Evolutionary conservation across 2,888 invertebrate species (phyloP).

Genomic region (Andrena flavipes): DNA sequence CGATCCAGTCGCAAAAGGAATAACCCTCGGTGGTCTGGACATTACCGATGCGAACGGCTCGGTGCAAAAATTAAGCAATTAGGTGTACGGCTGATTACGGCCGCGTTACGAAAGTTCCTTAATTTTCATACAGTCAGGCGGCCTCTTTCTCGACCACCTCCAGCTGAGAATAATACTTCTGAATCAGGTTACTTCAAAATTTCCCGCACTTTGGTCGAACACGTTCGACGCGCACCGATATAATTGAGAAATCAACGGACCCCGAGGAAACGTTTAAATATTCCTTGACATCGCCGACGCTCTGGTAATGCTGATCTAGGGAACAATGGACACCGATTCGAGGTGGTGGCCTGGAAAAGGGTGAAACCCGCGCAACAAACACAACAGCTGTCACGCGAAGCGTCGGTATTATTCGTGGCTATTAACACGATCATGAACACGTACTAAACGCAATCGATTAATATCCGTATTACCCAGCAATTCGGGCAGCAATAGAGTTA

Average conservation of each 20-base stretch:
- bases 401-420: conserved; percentile 12
- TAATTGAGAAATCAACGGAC: not conserved
- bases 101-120: conserved; percentile 29
- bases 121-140: conserved; percentile 8
- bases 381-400: conserved; percentile 13
- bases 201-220: not conserved
- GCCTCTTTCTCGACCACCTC: not conserved
- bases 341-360: not conserved
- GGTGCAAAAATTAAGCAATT: conserved; percentile 46
- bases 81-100: conserved; percentile 30
- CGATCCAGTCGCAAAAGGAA: conserved; percentile 35
- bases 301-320: not conserved
- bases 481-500: conserved; percentile 49
- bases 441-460: conserved; percentile 55
- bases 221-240: not conserved
- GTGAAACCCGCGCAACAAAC: not conserved
- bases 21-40: not conserved
- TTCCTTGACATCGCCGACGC: not conserved
- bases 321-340: conserved; percentile 12
- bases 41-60: conserved; percentile 28
- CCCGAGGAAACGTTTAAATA: conserved; percentile 24
- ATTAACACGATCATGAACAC: conserved; percentile 49
- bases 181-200: not conserved
- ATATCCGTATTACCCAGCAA: conserved; percentile 58
- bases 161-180: not conserved